phyloP scores from a whole-genome alignment of 1,140 invertebrate genomes.

The Heliothis virescens region DNA sequence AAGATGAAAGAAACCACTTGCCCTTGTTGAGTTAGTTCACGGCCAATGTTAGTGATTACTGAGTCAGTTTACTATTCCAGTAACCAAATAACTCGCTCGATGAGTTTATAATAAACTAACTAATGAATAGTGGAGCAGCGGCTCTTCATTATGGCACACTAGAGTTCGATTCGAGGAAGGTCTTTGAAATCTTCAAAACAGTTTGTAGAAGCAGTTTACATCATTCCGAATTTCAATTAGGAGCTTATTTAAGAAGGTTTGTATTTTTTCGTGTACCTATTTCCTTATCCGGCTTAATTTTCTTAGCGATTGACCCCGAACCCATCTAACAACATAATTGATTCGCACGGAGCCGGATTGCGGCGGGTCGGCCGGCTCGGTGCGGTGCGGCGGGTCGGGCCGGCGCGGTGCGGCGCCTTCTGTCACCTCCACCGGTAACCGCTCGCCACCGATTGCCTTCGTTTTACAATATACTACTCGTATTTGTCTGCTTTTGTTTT shows the following conservation, averaged over 20 bases:
- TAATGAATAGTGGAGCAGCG: background rate
- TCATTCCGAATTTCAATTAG: background rate
- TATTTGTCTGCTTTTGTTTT: no score
- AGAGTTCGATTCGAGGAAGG: no score
- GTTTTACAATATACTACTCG: no score
- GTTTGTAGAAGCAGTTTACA: background rate
- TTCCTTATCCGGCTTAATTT: background rate
- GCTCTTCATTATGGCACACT: no score
- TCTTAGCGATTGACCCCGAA: constrained; percentile 8
- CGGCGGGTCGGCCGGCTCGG: background rate
- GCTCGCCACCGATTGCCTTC: background rate
- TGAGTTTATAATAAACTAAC: background rate
- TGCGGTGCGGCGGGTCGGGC: background rate
- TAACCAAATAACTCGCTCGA: background rate
- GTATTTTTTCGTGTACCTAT: no score
- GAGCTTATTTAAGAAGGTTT: background rate
- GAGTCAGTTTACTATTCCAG: background rate
- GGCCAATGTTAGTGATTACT: background rate
- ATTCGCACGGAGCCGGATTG: constrained; percentile 2
- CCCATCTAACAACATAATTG: constrained; percentile 38
- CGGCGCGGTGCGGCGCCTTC: background rate
- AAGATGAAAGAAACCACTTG: background rate
- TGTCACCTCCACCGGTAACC: background rate
- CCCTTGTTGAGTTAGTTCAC: background rate
- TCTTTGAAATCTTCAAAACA: no score